Evolutionary conservation across 2,888 invertebrate species (phyloP).

Genomic region (Cephus pygmeus): DNA sequence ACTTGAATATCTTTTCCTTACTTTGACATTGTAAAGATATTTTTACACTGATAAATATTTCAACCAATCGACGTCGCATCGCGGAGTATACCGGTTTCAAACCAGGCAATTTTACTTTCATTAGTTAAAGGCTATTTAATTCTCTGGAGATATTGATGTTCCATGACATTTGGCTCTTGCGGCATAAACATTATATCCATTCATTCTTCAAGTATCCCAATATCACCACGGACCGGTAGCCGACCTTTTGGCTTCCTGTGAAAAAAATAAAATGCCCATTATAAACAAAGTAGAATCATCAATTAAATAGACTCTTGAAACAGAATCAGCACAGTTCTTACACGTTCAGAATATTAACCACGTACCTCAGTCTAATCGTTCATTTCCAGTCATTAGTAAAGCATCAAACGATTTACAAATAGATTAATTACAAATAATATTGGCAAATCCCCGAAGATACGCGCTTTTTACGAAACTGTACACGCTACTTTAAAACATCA

Average conservation of each 20-base stretch:
- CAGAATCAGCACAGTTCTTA: not conserved
- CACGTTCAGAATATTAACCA: not conserved
- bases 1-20: not conserved
- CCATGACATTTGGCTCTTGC: not conserved
- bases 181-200: not conserved
- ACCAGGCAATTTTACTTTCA: not conserved
- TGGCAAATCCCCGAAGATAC: slow-evolving; percentile 19
- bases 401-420: slow-evolving; percentile 47
- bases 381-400: slow-evolving; percentile 40
- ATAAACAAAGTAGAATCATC: not conserved
- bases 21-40: not conserved
- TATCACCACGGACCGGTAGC: slow-evolving; percentile 40
- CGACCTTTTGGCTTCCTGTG: slow-evolving; percentile 33
- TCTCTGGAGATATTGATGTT: not conserved
- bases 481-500: not conserved
- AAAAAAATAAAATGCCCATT: slow-evolving; percentile 22
- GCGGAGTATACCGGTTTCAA: not conserved
- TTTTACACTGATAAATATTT: not conserved
- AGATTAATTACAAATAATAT: slow-evolving; percentile 35
- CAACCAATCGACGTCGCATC: not conserved
- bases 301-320: not conserved
- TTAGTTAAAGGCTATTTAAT: not conserved
- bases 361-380: slow-evolving; percentile 42
- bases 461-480: slow-evolving; percentile 14
- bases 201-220: slow-evolving; percentile 18